Conservation (phyloP, 2,113 vertebrate genomes). For the Hyperoodon ampullatus region DNA sequence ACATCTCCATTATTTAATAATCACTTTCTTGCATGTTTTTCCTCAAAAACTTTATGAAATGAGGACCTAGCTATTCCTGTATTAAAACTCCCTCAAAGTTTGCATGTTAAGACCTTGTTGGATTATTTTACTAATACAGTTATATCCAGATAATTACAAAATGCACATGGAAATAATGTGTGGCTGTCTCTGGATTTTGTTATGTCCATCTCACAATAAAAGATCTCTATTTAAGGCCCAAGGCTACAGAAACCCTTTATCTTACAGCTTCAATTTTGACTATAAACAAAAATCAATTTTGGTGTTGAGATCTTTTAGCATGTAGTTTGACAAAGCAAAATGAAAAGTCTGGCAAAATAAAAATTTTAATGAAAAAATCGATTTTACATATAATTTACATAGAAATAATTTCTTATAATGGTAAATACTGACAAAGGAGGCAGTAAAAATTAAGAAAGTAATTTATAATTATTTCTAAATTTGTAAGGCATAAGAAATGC, state of each 20-base stretch:
- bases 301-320: neutral
- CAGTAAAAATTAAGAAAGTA: neutral
- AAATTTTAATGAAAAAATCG: neutral
- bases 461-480: neutral
- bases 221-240: neutral
- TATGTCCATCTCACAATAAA: neutral
- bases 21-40: neutral
- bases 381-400: neutral
- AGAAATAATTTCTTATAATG: neutral
- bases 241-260: neutral
- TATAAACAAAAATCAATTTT: neutral
- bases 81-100: neutral
- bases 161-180: neutral
- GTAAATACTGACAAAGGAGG: neutral
- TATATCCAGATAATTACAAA: neutral
- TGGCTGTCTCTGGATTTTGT: neutral
- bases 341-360: neutral
- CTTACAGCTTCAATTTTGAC: neutral
- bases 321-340: neutral
- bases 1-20: neutral
- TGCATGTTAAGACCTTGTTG: neutral
- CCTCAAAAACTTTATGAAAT: neutral
- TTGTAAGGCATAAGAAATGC: neutral
- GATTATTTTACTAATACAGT: neutral
- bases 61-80: neutral